Evolutionary conservation across 2,888 invertebrate genomes (phyloP).

Genomic region (Drosophila paranaensis): DNA sequence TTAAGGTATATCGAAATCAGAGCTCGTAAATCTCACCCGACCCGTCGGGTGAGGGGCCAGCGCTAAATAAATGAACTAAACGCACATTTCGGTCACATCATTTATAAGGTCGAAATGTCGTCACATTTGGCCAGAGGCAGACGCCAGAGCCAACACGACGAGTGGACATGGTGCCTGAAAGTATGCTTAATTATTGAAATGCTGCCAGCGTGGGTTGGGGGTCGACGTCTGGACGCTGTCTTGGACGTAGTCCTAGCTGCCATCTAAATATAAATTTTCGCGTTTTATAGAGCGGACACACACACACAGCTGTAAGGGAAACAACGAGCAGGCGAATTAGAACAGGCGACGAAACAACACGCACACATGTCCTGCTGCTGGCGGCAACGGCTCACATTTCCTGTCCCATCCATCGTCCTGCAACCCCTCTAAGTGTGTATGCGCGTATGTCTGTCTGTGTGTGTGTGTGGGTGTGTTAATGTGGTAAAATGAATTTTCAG

Average conservation of each 20-base stretch:
- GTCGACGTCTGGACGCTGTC: slow-evolving; percentile 27
- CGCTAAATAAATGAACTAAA: slow-evolving; percentile 47
- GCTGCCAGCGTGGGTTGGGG: slow-evolving; percentile 43
- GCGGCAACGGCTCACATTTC: slow-evolving; percentile 70
- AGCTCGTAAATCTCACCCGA: slow-evolving; percentile 16
- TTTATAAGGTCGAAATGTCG: slow-evolving; percentile 53
- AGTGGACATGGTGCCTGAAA: slow-evolving; percentile 73
- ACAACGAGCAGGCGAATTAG: slow-evolving; percentile 32
- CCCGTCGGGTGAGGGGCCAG: background rate
- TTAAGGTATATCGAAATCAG: slow-evolving; percentile 50
- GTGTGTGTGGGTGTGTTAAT: slow-evolving; percentile 75
- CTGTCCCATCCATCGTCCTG: slow-evolving; percentile 55
- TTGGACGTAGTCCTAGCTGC: slow-evolving; percentile 43
- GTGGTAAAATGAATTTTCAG: slow-evolving; percentile 83
- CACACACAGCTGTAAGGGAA: background rate
- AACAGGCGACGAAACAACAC: slow-evolving; percentile 53
- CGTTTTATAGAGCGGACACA: slow-evolving; percentile 66
- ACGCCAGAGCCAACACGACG: slow-evolving; percentile 26
- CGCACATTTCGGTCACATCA: slow-evolving; percentile 51
- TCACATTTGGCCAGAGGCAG: slow-evolving; percentile 32
- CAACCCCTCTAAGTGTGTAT: slow-evolving; percentile 10
- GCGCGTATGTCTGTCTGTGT: slow-evolving; percentile 28
- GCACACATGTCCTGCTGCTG: slow-evolving; percentile 74
- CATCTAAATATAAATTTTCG: slow-evolving; percentile 73
- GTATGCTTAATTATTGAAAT: slow-evolving; percentile 79